A percentile compares a stretch with the other conserved stretches of the same genome.
phyloP scores from a whole-genome alignment of 2,888 invertebrate species.

The Cataglyphis livida region DNA sequence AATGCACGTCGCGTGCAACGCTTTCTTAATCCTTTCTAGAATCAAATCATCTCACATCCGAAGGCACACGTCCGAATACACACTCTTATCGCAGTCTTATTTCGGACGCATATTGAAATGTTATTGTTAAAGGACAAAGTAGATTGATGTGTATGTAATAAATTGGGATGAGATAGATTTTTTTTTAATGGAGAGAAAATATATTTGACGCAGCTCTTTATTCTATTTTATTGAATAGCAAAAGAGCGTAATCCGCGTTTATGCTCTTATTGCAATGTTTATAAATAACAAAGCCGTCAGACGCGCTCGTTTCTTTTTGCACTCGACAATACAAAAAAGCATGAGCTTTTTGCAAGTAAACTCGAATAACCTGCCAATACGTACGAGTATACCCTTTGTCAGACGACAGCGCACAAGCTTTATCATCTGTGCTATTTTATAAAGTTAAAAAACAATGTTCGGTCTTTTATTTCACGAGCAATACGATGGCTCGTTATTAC shows the following conservation, averaged over 20 bases:
- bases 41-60: not conserved
- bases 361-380: conserved; percentile 44
- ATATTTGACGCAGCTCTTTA: conserved; percentile 7
- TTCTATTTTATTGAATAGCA: conserved; percentile 29
- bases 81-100: not conserved
- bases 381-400: conserved; percentile 33
- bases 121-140: not conserved
- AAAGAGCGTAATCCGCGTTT: not conserved
- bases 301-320: conserved; percentile 18
- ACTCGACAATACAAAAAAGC: conserved; percentile 2
- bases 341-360: conserved; percentile 27
- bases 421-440: conserved; percentile 15
- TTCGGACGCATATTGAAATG: not conserved
- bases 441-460: conserved; percentile 13
- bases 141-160: not conserved
- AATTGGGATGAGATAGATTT: not conserved
- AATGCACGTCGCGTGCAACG: not conserved
- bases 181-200: conserved; percentile 1
- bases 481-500: not conserved
- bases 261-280: conserved; percentile 32
- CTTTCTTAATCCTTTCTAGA: conserved; percentile 13
- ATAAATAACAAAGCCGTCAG: conserved; percentile 28
- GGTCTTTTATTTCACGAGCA: not conserved
- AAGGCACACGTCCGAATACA: not conserved
- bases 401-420: not conserved